Percentiles rank a stretch among this genome's conserved stretches.
Conservation (phyloP, 2,888 invertebrate genomes). For the Poecilus cupreus region DNA sequence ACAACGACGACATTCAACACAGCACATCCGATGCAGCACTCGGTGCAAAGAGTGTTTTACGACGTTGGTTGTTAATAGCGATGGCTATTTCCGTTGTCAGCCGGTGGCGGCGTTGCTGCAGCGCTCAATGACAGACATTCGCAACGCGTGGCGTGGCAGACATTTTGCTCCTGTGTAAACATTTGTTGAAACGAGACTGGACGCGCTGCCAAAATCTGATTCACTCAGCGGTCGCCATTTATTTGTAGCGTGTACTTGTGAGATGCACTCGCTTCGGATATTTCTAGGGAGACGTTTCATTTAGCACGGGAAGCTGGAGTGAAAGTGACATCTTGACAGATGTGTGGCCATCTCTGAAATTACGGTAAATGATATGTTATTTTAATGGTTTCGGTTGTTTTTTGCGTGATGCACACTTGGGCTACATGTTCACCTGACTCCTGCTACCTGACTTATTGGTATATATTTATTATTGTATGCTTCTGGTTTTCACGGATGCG, state of each 20-base stretch:
- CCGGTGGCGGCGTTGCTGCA: slow-evolving; percentile 3
- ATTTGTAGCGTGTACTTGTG: background rate
- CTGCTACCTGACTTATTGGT: background rate
- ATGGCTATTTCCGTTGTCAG: slow-evolving; percentile 58
- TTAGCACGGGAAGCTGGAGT: slow-evolving; percentile 51
- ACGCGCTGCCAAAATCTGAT: slow-evolving; percentile 57
- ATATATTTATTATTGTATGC: background rate
- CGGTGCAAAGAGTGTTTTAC: slow-evolving; percentile 54
- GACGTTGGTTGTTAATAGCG: slow-evolving; percentile 54
- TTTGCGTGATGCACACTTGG: background rate
- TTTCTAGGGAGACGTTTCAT: slow-evolving; percentile 51
- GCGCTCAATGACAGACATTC: slow-evolving; percentile 52
- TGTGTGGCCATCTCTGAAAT: slow-evolving; percentile 54
- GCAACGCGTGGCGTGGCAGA: slow-evolving; percentile 32
- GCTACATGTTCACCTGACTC: slow-evolving; percentile 2
- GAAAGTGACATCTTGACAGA: slow-evolving; percentile 57
- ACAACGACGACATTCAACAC: background rate
- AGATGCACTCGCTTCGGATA: slow-evolving; percentile 6
- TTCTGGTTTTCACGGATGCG: background rate
- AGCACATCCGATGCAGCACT: background rate
- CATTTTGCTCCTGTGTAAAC: slow-evolving; percentile 56
- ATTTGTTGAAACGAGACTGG: slow-evolving; percentile 54
- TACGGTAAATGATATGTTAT: slow-evolving; percentile 58
- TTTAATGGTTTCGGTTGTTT: slow-evolving; percentile 30
- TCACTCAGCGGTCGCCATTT: slow-evolving; percentile 50